Conservation (phyloP, 2,797 vertebrate genomes). For the Spondyliosoma cantharus region DNA sequence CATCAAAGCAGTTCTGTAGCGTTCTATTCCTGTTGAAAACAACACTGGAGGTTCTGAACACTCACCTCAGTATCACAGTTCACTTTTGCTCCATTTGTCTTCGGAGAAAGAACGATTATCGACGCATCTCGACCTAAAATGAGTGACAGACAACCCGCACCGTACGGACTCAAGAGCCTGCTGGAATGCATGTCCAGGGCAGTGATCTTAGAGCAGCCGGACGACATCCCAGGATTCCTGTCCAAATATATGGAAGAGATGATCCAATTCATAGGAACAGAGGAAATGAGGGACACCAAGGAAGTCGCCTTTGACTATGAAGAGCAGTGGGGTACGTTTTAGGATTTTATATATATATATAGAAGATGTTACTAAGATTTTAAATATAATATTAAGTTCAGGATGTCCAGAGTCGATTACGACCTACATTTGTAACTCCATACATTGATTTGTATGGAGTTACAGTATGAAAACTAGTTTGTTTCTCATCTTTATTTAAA, state of each 20-base stretch:
- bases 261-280: background rate
- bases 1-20: background rate
- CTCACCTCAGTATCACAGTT: background rate
- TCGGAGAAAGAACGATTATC: background rate
- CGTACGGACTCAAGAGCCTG: constrained; percentile 3
- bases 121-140: background rate
- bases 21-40: too few species aligned
- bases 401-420: background rate
- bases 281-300: background rate
- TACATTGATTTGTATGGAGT: too few species aligned
- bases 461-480: too few species aligned
- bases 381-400: background rate
- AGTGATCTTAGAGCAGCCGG: constrained; percentile 18
- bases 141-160: background rate
- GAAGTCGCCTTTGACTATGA: constrained; percentile 12
- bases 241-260: background rate
- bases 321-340: constrained; percentile 16
- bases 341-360: background rate
- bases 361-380: background rate
- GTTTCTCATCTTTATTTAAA: background rate
- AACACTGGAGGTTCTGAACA: background rate
- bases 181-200: constrained; percentile 19
- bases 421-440: too few species aligned
- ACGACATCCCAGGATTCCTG: constrained; percentile 7
- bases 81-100: background rate